These are phyloP conservation scores for Drosophila emarginata DNA, from an alignment of 2,888 invertebrate genomes.

Conservation along the genomic window DNA sequence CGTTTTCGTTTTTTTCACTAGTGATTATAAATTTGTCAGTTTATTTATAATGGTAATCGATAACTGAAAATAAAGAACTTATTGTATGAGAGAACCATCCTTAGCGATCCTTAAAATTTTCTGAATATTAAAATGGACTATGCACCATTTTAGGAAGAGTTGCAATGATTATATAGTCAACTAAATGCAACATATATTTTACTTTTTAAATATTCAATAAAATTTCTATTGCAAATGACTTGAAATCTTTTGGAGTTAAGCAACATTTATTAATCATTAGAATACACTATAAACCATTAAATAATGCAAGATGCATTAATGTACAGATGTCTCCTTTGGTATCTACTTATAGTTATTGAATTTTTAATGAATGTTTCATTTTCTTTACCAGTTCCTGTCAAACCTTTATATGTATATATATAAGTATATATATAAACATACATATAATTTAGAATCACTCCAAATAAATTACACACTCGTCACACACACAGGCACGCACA, in stretches of 20 bases:
- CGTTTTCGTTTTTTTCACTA: neutral
- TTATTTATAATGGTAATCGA: neutral
- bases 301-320: constrained; percentile 4
- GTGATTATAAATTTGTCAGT: neutral
- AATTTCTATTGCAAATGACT: neutral
- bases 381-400: constrained; percentile 4
- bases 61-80: too few species aligned
- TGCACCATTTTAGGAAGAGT: too few species aligned
- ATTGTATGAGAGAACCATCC: too few species aligned
- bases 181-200: too few species aligned
- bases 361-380: constrained; percentile 15
- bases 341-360: constrained; percentile 3
- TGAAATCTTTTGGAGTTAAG: neutral
- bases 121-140: too few species aligned
- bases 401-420: constrained; percentile 14
- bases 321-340: neutral
- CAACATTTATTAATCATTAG: neutral
- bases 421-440: constrained; percentile 11
- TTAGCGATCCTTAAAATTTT: neutral
- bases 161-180: too few species aligned
- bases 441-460: constrained; percentile 63
- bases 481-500: constrained; percentile 19
- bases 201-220: neutral
- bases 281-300: neutral
- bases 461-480: constrained; percentile 72